Conservation (phyloP, 2,113 vertebrate genomes). For the Micromys minutus region DNA sequence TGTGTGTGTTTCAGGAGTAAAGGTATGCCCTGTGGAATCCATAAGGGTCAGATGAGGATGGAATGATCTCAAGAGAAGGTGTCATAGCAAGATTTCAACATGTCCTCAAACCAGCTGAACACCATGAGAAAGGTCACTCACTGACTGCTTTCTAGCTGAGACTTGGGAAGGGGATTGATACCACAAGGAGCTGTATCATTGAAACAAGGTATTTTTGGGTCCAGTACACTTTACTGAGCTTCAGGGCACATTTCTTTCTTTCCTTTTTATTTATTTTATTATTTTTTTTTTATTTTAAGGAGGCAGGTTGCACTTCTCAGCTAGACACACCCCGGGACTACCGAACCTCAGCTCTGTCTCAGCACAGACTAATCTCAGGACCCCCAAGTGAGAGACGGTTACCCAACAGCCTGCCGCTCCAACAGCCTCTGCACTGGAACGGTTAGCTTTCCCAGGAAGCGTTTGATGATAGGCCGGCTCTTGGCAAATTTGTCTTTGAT, state of each 20-base stretch:
- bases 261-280: too few species aligned
- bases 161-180: neutral
- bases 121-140: neutral
- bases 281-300: slow-evolving; percentile 43
- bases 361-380: neutral
- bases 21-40: neutral
- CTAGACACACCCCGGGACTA: neutral
- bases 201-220: neutral
- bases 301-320: neutral
- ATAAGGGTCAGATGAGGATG: neutral
- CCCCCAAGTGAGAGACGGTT: slow-evolving; percentile 64
- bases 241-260: too few species aligned
- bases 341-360: neutral
- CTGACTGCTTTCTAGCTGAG: neutral
- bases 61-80: neutral
- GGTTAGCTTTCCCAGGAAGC: slow-evolving; percentile 97
- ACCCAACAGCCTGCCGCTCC: slow-evolving; percentile 95
- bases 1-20: neutral
- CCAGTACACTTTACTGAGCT: neutral
- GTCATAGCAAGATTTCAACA: neutral
- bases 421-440: slow-evolving; percentile 96
- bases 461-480: slow-evolving; percentile 98
- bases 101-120: neutral
- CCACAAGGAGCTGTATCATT: neutral
- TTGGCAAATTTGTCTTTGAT: slow-evolving; percentile 99